Percentiles rank a stretch among this genome's conserved stretches.
Conservation (phyloP, 2,888 invertebrate species). For the Saturnia pavonia region DNA sequence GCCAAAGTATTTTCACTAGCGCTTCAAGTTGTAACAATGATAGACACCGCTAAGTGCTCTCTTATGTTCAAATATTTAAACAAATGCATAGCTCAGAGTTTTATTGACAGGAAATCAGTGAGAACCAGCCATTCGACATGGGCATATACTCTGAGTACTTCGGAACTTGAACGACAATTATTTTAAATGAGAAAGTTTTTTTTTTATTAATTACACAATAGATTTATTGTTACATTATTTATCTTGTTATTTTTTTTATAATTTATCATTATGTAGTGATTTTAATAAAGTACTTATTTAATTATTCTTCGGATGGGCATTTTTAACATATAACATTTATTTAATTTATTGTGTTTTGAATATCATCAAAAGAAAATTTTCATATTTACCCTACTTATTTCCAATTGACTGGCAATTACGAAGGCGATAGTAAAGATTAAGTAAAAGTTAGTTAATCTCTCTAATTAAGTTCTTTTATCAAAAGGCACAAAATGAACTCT, state of each 20-base stretch:
- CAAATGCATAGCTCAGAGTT: conserved; percentile 49
- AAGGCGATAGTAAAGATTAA: neutral
- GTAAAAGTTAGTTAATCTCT: neutral
- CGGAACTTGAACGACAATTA: neutral
- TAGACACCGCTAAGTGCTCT: conserved; percentile 68
- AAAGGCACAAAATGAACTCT: neutral
- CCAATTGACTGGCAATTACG: neutral
- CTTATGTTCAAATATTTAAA: conserved; percentile 70
- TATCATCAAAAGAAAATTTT: neutral
- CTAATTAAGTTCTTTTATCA: neutral
- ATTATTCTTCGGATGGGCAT: too few species aligned
- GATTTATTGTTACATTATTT: too few species aligned
- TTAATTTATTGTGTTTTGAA: too few species aligned
- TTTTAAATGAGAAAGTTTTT: too few species aligned
- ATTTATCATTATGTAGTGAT: too few species aligned
- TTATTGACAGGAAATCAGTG: conserved; percentile 67
- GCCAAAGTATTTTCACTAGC: conserved; percentile 32
- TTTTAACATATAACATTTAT: too few species aligned
- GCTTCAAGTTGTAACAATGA: conserved; percentile 58
- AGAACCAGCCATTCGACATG: conserved; percentile 43
- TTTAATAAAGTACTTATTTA: too few species aligned
- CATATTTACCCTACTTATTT: neutral
- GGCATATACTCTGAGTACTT: conserved; percentile 5
- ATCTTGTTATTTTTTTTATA: too few species aligned
- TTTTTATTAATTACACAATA: too few species aligned